Base-by-base conservation (phyloP, 1,140 invertebrate species). In the Eueides isabella region DNA sequence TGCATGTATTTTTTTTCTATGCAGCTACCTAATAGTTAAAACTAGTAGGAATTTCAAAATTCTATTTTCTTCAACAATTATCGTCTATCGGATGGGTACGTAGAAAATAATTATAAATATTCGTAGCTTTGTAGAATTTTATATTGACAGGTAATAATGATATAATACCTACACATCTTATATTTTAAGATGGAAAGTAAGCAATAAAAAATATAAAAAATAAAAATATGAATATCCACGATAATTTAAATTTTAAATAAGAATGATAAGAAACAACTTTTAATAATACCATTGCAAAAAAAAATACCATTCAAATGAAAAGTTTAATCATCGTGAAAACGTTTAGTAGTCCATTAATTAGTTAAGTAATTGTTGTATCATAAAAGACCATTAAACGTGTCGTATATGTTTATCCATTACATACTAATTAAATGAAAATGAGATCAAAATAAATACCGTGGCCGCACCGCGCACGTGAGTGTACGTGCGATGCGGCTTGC, bases 381-480 rank as follows among this genome's bases (percentile, higher is more conserved):
- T 55, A 55, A 55, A 55, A 44, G n/a, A 55, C 9, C 19, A 55
- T 11, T 5, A 19, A 23, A 55, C 44, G 19, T 26, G 19, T 11
- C 5, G 19, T 26, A 55, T 48, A 23, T 19, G 44, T 26, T 26
- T 55, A 26, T 0, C 23, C 48, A 55, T 23, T 55, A 55, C 48
- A 55, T 55, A 26, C 48, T 55, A 55, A 55, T 55, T 55, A 26
- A 55, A 55, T 55, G 48, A 55, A 55, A 55, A 55, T 55, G 48
- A 55, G 48, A 55, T 55, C 48, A 55, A 55, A 55, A 55, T 55
- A 55, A 55, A 55, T 55, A 55, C 19, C 23, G 23, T 55, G 9
- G n/a, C 19, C 44, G 44, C 31, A 11, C 31, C 31, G 31, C 35
- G 35, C 48, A 55, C 48, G 48, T 55, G 48, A 55, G 19, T 55